Conservation (phyloP, 2,113 vertebrate species). For the Apodemus speciosus region DNA sequence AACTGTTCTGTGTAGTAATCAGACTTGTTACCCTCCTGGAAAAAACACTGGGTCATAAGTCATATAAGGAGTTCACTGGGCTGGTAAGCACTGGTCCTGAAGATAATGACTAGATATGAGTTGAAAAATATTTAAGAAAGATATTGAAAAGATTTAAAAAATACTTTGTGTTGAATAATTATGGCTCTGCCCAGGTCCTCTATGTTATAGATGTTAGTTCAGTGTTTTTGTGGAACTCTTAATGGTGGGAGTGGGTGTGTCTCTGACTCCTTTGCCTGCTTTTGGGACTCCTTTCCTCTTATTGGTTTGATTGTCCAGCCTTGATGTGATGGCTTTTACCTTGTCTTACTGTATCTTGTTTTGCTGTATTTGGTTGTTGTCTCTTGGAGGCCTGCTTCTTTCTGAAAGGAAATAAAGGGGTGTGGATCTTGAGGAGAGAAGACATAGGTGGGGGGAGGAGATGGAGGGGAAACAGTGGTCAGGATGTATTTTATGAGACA, state of each 20-base stretch:
- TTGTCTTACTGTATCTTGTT: background rate
- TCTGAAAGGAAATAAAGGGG: background rate
- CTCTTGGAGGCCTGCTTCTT: background rate
- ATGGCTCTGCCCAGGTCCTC: background rate
- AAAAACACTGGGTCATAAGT: background rate
- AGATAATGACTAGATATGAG: background rate
- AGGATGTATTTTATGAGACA: background rate
- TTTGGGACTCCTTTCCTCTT: background rate
- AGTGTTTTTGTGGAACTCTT: background rate
- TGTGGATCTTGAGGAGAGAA: background rate
- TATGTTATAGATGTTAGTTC: background rate
- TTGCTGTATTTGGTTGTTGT: background rate
- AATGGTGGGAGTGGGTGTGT: background rate
- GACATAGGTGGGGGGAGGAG: background rate
- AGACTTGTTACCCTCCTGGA: background rate
- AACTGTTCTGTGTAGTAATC: background rate
- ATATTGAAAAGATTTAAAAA: background rate
- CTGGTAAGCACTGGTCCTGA: background rate
- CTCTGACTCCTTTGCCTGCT: background rate
- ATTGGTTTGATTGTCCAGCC: background rate
- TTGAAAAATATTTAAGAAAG: constrained; percentile 36
- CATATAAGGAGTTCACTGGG: background rate
- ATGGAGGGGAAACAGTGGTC: background rate
- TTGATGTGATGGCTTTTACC: background rate
- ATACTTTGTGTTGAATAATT: background rate